phyloP scores from a whole-genome alignment of 2,888 invertebrate species.

The Drosophila gaucha region DNA sequence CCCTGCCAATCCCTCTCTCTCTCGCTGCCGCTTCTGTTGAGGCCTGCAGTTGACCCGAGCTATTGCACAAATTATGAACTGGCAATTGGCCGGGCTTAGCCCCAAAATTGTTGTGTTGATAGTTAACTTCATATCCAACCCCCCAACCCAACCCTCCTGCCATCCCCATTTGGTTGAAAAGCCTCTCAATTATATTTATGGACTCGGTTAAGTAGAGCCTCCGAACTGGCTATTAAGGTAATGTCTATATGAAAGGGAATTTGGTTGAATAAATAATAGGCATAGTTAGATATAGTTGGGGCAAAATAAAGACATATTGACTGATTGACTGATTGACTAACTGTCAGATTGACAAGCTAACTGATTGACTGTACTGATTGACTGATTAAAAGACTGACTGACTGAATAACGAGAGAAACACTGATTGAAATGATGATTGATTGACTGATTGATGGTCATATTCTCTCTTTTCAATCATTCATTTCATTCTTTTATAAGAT shows the following conservation, averaged over 20 bases:
- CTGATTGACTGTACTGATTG: not conserved
- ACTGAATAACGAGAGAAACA: not conserved
- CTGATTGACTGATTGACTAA: not conserved
- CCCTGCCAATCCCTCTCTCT: too few relatives aligned
- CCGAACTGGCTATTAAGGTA: constrained; percentile 23
- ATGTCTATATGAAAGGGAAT: constrained; percentile 1
- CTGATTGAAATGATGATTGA: too few relatives aligned
- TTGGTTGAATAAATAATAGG: not conserved
- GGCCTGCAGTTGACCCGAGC: constrained; percentile 35
- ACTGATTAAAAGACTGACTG: not conserved
- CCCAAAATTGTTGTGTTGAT: constrained; percentile 28
- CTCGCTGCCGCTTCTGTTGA: not conserved
- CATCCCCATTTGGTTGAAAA: not conserved
- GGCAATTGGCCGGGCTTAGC: constrained; percentile 39
- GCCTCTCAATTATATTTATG: constrained; percentile 6
- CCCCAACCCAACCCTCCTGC: not conserved
- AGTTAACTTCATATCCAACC: constrained; percentile 3
- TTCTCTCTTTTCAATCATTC: not conserved
- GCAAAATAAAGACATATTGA: not conserved
- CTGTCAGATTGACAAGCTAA: not conserved
- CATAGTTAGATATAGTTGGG: too few relatives aligned
- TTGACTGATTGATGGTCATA: too few relatives aligned
- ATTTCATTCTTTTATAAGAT: not conserved
- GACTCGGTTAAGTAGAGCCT: constrained; percentile 1
- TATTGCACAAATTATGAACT: constrained; percentile 62